These are phyloP conservation scores for Chaunax sp. DNA, from an alignment of 2,797 vertebrate genomes.

Conservation along the genomic window DNA sequence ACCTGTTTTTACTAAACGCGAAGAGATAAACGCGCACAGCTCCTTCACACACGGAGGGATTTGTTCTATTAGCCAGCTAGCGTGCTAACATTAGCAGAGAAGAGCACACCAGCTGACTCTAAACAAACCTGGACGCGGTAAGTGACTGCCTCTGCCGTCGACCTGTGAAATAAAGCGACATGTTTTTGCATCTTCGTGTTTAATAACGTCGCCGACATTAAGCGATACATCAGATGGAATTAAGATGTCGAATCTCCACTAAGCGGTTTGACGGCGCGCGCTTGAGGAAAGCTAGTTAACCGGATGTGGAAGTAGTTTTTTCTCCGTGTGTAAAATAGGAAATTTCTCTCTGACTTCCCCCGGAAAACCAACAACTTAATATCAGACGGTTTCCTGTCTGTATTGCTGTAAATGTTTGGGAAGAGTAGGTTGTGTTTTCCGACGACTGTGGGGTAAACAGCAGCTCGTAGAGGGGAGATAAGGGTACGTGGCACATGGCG, in stretches of 20 bases:
- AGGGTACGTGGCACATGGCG: slow-evolving; percentile 69
- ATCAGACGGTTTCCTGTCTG: slow-evolving; percentile 83
- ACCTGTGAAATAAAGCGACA: accelerated
- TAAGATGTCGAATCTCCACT: background rate
- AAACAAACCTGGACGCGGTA: slow-evolving; percentile 61
- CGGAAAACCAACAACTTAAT: slow-evolving; percentile 84
- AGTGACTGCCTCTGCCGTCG: slow-evolving; percentile 31
- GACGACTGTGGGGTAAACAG: background rate
- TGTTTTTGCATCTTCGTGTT: background rate
- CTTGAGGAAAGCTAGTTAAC: slow-evolving; percentile 65
- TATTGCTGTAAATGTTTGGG: slow-evolving; percentile 32
- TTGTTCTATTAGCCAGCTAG: slow-evolving; percentile 40
- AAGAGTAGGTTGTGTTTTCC: background rate
- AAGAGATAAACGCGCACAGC: background rate
- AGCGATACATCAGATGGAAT: background rate
- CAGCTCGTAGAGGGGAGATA: background rate
- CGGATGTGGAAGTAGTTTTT: slow-evolving; percentile 88
- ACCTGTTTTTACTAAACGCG: background rate
- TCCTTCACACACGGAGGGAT: background rate
- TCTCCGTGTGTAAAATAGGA: slow-evolving; percentile 81
- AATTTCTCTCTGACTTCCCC: slow-evolving; percentile 83
- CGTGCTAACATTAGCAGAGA: slow-evolving; percentile 63
- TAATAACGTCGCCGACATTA: accelerated
- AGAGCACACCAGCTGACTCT: slow-evolving; percentile 14
- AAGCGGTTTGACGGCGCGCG: slow-evolving; percentile 36